A percentile compares a stretch with the other conserved stretches of the same genome.
These are phyloP conservation scores for Xiphophorus hellerii DNA, from an alignment of 2,113 vertebrate genomes.

Conservation along the genomic window DNA sequence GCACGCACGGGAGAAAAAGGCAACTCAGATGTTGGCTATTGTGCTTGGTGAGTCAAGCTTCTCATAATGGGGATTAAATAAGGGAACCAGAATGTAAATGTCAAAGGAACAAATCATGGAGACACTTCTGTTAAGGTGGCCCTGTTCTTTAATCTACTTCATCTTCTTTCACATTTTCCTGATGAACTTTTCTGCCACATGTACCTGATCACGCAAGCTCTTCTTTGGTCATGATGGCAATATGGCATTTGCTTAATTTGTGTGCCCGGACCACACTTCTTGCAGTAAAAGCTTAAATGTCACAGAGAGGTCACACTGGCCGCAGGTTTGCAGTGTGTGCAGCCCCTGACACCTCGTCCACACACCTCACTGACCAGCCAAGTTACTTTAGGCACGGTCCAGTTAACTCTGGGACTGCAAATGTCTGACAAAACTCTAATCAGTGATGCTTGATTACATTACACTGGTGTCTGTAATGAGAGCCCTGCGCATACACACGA, in stretches of 20 bases:
- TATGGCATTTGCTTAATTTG: neutral
- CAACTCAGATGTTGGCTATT: slow-evolving; percentile 94
- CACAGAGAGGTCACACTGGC: slow-evolving; percentile 2
- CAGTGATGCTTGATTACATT: slow-evolving; percentile 54
- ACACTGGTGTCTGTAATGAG: slow-evolving; percentile 50
- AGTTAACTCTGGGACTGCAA: slow-evolving; percentile 21
- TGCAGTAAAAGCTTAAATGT: slow-evolving; percentile 42
- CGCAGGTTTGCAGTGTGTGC: slow-evolving; percentile 14
- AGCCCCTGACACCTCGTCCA: slow-evolving; percentile 47
- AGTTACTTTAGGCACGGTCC: slow-evolving; percentile 25
- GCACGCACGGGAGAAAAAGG: slow-evolving; percentile 91
- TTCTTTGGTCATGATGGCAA: neutral
- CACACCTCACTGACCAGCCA: slow-evolving; percentile 57
- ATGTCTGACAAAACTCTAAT: slow-evolving; percentile 59
- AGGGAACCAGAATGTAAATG: slow-evolving; percentile 32
- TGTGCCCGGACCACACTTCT: slow-evolving; percentile 26
- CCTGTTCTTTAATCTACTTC: neutral
- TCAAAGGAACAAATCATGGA: slow-evolving; percentile 16
- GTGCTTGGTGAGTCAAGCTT: slow-evolving; percentile 87
- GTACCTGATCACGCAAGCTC: neutral
- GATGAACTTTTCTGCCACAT: neutral
- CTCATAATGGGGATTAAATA: neutral
- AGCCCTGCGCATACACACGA: slow-evolving; percentile 25
- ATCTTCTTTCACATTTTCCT: neutral
- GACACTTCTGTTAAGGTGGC: neutral